Evolutionary conservation across 2,888 invertebrate species (phyloP).

Genomic region (Lasioglossum vierecki): DNA sequence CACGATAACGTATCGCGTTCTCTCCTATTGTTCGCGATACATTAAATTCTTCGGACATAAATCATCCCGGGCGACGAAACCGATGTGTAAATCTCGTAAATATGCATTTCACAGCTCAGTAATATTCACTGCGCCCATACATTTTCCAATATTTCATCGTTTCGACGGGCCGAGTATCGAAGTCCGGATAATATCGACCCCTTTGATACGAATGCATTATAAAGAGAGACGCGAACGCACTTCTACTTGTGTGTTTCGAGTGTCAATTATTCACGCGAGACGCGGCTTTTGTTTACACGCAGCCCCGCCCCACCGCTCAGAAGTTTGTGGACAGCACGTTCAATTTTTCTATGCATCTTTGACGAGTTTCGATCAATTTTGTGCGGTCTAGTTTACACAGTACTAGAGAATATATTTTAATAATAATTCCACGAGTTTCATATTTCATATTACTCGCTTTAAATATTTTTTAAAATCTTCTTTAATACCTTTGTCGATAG

Average conservation of each 20-base stretch:
- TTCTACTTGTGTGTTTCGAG: neutral
- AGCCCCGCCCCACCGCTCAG: too few relatives aligned
- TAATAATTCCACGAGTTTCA: too few relatives aligned
- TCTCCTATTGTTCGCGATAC: conserved; percentile 49
- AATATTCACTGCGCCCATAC: conserved; percentile 49
- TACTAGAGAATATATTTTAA: too few relatives aligned
- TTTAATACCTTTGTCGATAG: too few relatives aligned
- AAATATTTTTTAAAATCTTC: too few relatives aligned
- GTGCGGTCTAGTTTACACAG: too few relatives aligned
- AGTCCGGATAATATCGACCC: conserved; percentile 43
- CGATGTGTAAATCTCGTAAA: conserved; percentile 59
- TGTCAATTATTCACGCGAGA: too few relatives aligned
- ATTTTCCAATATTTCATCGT: conserved; percentile 58
- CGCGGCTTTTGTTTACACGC: too few relatives aligned
- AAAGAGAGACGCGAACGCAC: conserved; percentile 23
- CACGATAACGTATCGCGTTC: conserved; percentile 30
- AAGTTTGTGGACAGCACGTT: too few relatives aligned
- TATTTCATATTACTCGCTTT: too few relatives aligned
- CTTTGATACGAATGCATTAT: conserved; percentile 32
- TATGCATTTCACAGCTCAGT: conserved; percentile 57
- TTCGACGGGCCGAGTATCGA: conserved; percentile 21
- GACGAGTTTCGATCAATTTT: too few relatives aligned
- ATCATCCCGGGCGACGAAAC: conserved; percentile 38
- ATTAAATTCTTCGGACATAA: conserved; percentile 53
- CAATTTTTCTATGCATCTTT: too few relatives aligned